Conservation (phyloP, 2,888 invertebrate species). For the Agrenia bidenticulata region DNA sequence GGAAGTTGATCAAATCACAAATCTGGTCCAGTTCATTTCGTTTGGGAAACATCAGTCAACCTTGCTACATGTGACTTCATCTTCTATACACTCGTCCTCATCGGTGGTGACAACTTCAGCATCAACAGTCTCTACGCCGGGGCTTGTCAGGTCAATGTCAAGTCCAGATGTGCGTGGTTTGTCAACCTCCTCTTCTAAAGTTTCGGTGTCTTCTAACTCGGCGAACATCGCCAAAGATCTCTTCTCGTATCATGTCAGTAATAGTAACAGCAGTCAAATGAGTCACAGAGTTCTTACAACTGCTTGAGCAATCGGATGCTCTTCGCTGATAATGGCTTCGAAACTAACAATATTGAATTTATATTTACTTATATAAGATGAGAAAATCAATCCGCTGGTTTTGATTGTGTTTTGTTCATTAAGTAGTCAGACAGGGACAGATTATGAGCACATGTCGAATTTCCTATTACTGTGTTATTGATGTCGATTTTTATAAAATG, state of each 20-base stretch:
- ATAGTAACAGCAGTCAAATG: slow-evolving; percentile 16
- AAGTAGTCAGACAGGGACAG: too few relatives aligned
- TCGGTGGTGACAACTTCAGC: background rate
- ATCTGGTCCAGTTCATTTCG: slow-evolving; percentile 64
- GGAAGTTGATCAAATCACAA: slow-evolving; percentile 65
- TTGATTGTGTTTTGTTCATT: too few relatives aligned
- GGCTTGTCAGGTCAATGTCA: slow-evolving; percentile 40
- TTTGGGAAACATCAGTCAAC: slow-evolving; percentile 54
- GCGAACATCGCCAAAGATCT: slow-evolving; percentile 34
- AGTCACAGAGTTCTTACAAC: slow-evolving; percentile 35
- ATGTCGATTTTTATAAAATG: too few relatives aligned
- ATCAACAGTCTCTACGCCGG: slow-evolving; percentile 2
- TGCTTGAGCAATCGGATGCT: slow-evolving; percentile 17
- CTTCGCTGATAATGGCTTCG: too few relatives aligned
- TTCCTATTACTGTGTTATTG: too few relatives aligned
- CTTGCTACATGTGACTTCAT: slow-evolving; percentile 14
- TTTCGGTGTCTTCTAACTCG: slow-evolving; percentile 15
- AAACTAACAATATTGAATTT: too few relatives aligned
- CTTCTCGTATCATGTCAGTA: slow-evolving; percentile 22
- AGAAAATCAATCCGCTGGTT: too few relatives aligned
- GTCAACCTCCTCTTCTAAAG: background rate
- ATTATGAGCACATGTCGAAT: too few relatives aligned
- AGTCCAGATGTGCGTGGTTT: slow-evolving; percentile 42
- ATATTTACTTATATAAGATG: too few relatives aligned
- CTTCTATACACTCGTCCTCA: background rate